Evolutionary conservation across 2,797 vertebrate genomes (phyloP).

Genomic region (Lacerta viridis): DNA sequence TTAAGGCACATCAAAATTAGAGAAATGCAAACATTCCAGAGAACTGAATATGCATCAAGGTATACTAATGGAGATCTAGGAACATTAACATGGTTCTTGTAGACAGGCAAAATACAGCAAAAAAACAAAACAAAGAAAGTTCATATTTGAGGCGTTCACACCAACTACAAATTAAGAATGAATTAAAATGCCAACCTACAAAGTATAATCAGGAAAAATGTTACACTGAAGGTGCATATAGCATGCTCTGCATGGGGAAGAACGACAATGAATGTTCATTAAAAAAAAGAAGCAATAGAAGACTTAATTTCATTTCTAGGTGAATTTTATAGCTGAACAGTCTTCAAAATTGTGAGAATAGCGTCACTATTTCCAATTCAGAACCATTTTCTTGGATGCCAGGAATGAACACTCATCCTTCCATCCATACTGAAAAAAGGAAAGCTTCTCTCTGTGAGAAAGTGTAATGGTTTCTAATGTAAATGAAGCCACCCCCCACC

Average conservation of each 20-base stretch:
- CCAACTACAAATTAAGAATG: not conserved
- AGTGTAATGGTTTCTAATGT: too few species aligned
- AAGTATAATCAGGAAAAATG: not conserved
- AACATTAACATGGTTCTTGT: conserved; percentile 30
- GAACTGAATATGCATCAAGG: conserved; percentile 52
- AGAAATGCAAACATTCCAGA: conserved; percentile 32
- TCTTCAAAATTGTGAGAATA: not conserved
- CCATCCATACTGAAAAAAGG: too few species aligned
- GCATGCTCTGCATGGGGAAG: not conserved
- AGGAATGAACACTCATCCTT: too few species aligned
- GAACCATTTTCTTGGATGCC: not conserved
- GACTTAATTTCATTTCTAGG: conserved; percentile 6
- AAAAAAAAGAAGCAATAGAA: not conserved
- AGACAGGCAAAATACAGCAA: not conserved
- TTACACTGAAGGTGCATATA: not conserved
- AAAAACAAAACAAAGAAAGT: not conserved
- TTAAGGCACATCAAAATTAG: conserved; percentile 45
- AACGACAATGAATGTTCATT: not conserved
- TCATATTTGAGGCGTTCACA: not conserved
- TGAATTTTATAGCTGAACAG: not conserved
- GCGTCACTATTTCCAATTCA: not conserved
- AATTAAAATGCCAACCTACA: not conserved
- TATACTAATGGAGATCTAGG: not conserved
- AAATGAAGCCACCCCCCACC: too few species aligned
- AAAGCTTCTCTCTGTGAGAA: too few species aligned